phyloP scores from a whole-genome alignment of 37 sponge, comb jelly and placozoan genomes.

The Chondrosia reniformis region DNA sequence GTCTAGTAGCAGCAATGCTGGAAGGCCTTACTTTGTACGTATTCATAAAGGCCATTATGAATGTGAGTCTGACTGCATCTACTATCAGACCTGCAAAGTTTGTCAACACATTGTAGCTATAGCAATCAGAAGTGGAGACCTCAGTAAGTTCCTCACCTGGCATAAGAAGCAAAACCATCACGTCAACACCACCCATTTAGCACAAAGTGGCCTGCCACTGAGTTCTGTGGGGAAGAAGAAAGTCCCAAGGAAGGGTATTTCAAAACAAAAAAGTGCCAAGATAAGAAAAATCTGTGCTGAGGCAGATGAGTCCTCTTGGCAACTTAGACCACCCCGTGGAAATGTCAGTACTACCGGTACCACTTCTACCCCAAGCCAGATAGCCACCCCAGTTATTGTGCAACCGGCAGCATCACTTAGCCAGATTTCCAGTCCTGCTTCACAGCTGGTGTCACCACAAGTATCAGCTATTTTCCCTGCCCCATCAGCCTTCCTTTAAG shows the following conservation, averaged over 20 bases:
- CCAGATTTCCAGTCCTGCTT: neutral
- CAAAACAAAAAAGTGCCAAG: constrained; percentile 13
- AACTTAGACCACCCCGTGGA: too few species aligned
- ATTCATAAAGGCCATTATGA: constrained; percentile 7
- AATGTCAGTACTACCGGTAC: neutral
- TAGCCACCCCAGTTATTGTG: neutral
- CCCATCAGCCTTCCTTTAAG: too few species aligned
- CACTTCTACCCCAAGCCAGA: neutral
- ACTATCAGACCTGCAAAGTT: constrained; percentile 11
- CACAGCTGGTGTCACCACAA: neutral
- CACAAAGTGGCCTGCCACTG: constrained; percentile 6
- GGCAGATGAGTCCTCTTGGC: constrained; percentile 13
- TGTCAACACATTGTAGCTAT: constrained; percentile 30
- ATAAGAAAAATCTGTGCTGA: neutral
- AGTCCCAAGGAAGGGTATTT: constrained; percentile 7
- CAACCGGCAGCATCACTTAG: neutral
- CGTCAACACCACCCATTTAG: neutral
- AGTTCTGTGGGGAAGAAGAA: neutral
- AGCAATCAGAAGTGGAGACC: neutral
- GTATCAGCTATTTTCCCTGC: too few species aligned
- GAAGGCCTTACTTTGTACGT: neutral
- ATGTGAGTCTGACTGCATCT: constrained; percentile 35
- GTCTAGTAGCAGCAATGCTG: neutral
- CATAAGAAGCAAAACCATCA: neutral
- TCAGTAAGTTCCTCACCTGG: neutral